Evolutionary conservation across 2,888 invertebrate genomes (phyloP), one percentile per base, ranked within the genome.

Genomic region (Choreutis nemorana): DNA sequence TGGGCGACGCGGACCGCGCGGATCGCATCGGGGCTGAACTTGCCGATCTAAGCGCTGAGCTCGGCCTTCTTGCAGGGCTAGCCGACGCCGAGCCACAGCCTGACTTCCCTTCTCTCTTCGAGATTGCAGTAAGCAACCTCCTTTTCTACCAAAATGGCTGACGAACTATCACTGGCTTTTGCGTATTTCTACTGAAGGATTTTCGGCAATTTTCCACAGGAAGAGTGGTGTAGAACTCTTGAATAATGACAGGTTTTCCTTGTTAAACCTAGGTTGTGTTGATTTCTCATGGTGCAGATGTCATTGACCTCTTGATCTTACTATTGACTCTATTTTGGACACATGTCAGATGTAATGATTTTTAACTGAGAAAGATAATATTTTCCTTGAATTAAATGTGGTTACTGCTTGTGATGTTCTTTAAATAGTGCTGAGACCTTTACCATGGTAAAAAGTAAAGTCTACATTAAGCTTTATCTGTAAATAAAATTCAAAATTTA

Each of bases 1-100:
- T 77, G 20, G 72, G 64, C 7, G 75, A 75, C 35, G 73, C 72
- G 4, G 73, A 67, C 35, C 55, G 64, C 30, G 72, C 67, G 28
- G 73, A 75, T 28, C 58, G 67, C 28, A 70, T 77, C 32, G 78
- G 71, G 13, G 73, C 72, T 6, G 77, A 78, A 40, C 45, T 77
- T 2, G 72, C 73, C 0, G 72, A 73, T 40, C 47, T 79, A 9
- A 72, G 75, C 35, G 78, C 77, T 0, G 75, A 78, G 44, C 50
- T 79, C 1, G 77, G 72, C 0, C 56, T 77, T 5, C 56, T 79
- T 1, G 78, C 77, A 9, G 75, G 75, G 1, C 45, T 79, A 3
- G 66, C 72, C 0, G 79, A 77, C 30, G 65, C 61, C 9, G 67
- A 70, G 32, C 55, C 61, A 4, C 68, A 65, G 36, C 68, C 64